Evolutionary conservation across 2,888 invertebrate genomes (phyloP).

Genomic region (Conops quadrifasciatus): DNA sequence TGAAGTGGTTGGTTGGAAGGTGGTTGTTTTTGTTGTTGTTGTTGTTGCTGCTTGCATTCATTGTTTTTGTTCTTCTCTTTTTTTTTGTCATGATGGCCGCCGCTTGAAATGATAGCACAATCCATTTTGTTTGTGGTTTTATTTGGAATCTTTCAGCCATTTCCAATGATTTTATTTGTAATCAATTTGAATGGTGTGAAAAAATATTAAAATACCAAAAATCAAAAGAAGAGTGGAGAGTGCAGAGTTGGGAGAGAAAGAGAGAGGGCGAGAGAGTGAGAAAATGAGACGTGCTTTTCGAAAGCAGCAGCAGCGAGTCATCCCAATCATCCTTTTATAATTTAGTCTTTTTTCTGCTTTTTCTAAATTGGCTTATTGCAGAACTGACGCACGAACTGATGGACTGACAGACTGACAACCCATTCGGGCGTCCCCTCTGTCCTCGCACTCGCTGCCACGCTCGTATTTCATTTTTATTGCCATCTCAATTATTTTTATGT

Average conservation of each 20-base stretch:
- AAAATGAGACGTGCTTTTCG: too few species aligned
- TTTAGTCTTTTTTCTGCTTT: too few species aligned
- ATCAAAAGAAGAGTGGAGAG: not conserved
- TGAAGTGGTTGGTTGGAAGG: not conserved
- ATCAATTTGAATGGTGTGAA: slow-evolving; percentile 26
- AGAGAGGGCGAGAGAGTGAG: not conserved
- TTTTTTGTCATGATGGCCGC: slow-evolving; percentile 30
- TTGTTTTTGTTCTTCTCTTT: slow-evolving; percentile 14
- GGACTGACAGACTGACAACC: not conserved
- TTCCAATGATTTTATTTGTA: slow-evolving; percentile 8
- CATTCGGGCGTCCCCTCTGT: not conserved
- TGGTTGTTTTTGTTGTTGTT: not conserved
- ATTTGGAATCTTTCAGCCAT: slow-evolving; percentile 25
- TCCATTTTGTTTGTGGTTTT: slow-evolving; percentile 39
- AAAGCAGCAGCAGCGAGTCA: too few species aligned
- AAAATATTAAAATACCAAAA: not conserved
- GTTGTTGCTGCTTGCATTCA: slow-evolving; percentile 5
- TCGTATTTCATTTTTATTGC: slow-evolving; percentile 28
- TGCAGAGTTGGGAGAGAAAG: not conserved
- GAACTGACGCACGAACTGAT: not conserved
- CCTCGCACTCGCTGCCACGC: not conserved
- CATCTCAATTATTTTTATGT: slow-evolving; percentile 32
- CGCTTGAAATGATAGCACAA: slow-evolving; percentile 28
- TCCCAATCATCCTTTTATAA: too few species aligned
- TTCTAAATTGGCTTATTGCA: too few species aligned